phyloP scores from a whole-genome alignment of 2,888 invertebrate species.

The Drosophila hamatofila region DNA sequence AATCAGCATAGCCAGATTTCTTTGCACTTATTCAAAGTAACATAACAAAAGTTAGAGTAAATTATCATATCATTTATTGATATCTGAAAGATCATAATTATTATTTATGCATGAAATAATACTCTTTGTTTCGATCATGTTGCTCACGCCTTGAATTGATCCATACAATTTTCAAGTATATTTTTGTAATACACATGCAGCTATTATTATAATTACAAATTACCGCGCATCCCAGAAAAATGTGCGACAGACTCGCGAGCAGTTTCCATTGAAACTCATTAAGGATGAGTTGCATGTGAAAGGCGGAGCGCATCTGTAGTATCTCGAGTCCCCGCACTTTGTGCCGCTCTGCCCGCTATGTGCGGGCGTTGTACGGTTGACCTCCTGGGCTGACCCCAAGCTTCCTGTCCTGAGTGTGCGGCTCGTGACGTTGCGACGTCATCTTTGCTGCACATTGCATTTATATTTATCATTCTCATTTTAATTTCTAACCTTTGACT shows the following conservation, averaged over 20 bases:
- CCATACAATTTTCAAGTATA: background rate
- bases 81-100: background rate
- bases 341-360: conserved; percentile 12
- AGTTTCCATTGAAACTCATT: conserved; percentile 34
- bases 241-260: background rate
- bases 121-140: background rate
- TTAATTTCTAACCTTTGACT: conserved; percentile 79
- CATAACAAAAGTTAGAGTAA: background rate
- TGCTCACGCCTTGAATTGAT: background rate
- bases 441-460: conserved; percentile 35
- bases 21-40: no score
- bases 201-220: conserved; percentile 17
- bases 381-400: conserved; percentile 67
- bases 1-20: no score
- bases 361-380: conserved; percentile 40
- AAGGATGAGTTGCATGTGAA: conserved; percentile 6
- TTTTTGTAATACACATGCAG: conserved; percentile 6
- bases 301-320: conserved; percentile 15
- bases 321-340: conserved; percentile 5
- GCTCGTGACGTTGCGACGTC: conserved; percentile 35
- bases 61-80: no score
- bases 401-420: conserved; percentile 66
- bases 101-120: background rate
- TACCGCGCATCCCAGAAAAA: background rate
- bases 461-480: conserved; percentile 63